Evolutionary conservation across 2,888 invertebrate genomes (phyloP), one percentile per base, ranked within the genome.

Genomic region (Byasa hedistus): DNA sequence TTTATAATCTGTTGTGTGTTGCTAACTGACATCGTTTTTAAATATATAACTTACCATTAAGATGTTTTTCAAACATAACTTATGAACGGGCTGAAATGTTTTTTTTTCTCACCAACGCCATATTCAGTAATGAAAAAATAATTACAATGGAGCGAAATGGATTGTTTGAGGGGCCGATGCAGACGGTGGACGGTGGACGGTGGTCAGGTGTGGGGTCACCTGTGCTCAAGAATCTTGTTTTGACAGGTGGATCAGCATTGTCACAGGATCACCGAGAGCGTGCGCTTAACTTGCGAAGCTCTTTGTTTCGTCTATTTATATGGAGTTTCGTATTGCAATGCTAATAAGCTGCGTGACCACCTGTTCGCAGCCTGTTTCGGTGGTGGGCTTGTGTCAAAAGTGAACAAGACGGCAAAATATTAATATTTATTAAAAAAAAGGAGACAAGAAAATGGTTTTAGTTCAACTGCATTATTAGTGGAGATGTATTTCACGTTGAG

Each of bases 161-260:
- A 67, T 69, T 69, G 69, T 69, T 69, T 68, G 68, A 65, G 64
- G 24, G 55, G 32, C 32, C 63, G 67, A 60, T 57, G 24, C 51
- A 19, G 57, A 23, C 51, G 22, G 39, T 68, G 66, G 68, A 23
- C 51, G 22, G 39, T 68, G 66, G 68, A 60, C 62, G 64, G 66
- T 61, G 70, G 80, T 86, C 87, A 89, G 89, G 87, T 89, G 87
- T 73, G 68, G 32, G 63, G 69, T 74, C 89, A 89, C 89, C 89
- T 89, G 89, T 88, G 80, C 67, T 65, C 62, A 72, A 69, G 70
- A 73, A 76, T 82, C 86, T 84, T 85, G 88, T 87, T 87, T 83
- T 89, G 88, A 87, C 89, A 89, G 88, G 86, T 89, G 89, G 74
- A 72, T 70, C 70, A 69, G 72, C 76, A 79, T 80, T 82, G 82